Evolutionary conservation across 2,113 vertebrate species (phyloP).

Genomic region (Typhlomys cinereus): DNA sequence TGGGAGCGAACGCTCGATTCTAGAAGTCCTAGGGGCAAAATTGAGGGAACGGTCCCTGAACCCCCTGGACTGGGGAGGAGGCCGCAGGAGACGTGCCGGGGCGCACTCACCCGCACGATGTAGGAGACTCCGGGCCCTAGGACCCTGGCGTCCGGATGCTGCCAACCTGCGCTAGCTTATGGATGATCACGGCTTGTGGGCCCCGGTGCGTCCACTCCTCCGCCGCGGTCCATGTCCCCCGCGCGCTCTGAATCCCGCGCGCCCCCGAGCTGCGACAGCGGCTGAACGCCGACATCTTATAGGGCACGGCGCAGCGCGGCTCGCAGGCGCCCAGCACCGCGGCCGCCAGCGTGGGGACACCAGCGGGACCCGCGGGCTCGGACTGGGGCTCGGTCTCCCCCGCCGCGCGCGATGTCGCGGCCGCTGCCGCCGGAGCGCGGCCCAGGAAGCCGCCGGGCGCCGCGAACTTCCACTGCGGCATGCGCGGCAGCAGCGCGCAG

Average conservation of each 20-base stretch:
- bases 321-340: slow-evolving; percentile 93
- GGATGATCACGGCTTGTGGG: slow-evolving; percentile 95
- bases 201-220: slow-evolving; percentile 93
- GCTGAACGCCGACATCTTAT: slow-evolving; percentile 89
- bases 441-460: slow-evolving; percentile 89
- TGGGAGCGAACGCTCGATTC: not conserved
- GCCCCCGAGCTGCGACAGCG: slow-evolving; percentile 81
- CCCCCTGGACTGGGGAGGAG: not conserved
- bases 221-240: slow-evolving; percentile 85
- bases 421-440: slow-evolving; percentile 90
- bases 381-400: slow-evolving; percentile 51
- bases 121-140: slow-evolving; percentile 94
- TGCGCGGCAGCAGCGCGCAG: slow-evolving; percentile 94
- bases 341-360: slow-evolving; percentile 85
- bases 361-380: slow-evolving; percentile 10
- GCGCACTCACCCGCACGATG: slow-evolving; percentile 93
- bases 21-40: not conserved
- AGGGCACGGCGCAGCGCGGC: slow-evolving; percentile 91
- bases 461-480: slow-evolving; percentile 96
- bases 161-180: slow-evolving; percentile 98
- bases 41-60: not conserved
- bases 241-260: slow-evolving; percentile 82
- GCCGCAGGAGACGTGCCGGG: too few relatives aligned
- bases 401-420: slow-evolving; percentile 87
- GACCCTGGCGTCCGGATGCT: slow-evolving; percentile 94